Evolutionary conservation across 2,113 vertebrate genomes (phyloP).

Genomic region (Sinocyclocheilus anophthalmus): DNA sequence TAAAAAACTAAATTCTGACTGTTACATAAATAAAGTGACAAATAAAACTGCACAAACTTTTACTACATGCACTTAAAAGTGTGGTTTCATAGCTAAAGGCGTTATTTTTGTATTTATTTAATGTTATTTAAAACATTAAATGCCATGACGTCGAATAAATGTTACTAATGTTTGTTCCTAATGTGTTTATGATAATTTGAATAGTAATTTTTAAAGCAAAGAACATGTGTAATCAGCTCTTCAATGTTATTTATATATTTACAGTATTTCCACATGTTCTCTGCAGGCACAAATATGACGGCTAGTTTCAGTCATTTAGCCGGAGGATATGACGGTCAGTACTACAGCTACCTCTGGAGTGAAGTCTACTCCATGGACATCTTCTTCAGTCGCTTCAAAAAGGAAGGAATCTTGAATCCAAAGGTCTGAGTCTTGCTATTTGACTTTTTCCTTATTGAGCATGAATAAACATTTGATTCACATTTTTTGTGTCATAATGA

Average conservation of each 20-base stretch:
- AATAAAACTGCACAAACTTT: too few species aligned
- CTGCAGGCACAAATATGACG: constrained; percentile 76
- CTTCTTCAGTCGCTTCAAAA: constrained; percentile 90
- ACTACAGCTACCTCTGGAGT: constrained; percentile 95
- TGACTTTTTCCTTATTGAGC: too few species aligned
- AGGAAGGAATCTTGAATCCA: constrained; percentile 90
- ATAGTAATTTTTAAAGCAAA: too few species aligned
- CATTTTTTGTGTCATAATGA: not conserved
- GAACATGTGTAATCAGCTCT: too few species aligned
- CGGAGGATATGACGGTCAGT: constrained; percentile 92
- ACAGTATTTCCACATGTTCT: not conserved
- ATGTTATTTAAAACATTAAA: not conserved
- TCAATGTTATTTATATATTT: too few species aligned
- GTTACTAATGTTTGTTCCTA: not conserved
- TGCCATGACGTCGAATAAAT: not conserved
- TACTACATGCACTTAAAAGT: too few species aligned
- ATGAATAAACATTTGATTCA: not conserved
- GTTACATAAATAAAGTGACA: too few species aligned
- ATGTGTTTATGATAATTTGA: not conserved
- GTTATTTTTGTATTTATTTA: too few species aligned
- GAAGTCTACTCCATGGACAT: constrained; percentile 96
- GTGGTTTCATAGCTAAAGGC: not conserved
- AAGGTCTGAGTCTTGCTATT: constrained; percentile 72
- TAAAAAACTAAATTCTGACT: too few species aligned
- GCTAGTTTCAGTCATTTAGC: constrained; percentile 83